Conservation (phyloP, 2,888 invertebrate genomes). For the Zeuzera pyrina region DNA sequence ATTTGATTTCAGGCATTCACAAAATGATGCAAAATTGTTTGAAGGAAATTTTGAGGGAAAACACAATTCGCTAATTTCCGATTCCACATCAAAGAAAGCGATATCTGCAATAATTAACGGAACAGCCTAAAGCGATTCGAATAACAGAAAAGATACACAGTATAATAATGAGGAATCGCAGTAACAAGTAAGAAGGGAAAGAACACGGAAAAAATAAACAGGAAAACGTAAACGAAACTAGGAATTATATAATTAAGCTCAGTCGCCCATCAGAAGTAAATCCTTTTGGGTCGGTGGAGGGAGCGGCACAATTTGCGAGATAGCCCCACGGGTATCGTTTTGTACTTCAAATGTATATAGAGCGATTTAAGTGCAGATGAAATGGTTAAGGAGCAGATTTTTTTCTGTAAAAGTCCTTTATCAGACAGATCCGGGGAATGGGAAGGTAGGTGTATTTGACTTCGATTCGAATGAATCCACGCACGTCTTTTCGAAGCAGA, state of each 20-base stretch:
- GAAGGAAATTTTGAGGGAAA: too few species aligned
- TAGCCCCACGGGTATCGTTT: constrained; percentile 16
- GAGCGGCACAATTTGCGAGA: constrained; percentile 22
- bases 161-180: constrained; percentile 16
- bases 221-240: constrained; percentile 25
- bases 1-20: too few species aligned
- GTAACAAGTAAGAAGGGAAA: constrained; percentile 15
- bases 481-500: too few species aligned
- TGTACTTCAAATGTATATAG: constrained; percentile 11
- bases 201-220: constrained; percentile 16
- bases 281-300: constrained; percentile 26
- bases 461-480: too few species aligned
- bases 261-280: constrained; percentile 38
- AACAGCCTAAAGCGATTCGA: background rate
- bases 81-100: too few species aligned
- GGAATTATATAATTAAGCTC: constrained; percentile 39
- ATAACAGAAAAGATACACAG: constrained; percentile 6
- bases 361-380: constrained; percentile 12
- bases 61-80: too few species aligned
- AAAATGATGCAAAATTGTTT: too few species aligned
- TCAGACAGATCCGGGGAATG: too few species aligned
- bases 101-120: background rate
- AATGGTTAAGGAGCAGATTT: constrained; percentile 10
- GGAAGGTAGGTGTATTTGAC: too few species aligned
- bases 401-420: too few species aligned